Evolutionary conservation across 1,140 invertebrate genomes (phyloP).

Genomic region (Drosophila ohnishii): DNA sequence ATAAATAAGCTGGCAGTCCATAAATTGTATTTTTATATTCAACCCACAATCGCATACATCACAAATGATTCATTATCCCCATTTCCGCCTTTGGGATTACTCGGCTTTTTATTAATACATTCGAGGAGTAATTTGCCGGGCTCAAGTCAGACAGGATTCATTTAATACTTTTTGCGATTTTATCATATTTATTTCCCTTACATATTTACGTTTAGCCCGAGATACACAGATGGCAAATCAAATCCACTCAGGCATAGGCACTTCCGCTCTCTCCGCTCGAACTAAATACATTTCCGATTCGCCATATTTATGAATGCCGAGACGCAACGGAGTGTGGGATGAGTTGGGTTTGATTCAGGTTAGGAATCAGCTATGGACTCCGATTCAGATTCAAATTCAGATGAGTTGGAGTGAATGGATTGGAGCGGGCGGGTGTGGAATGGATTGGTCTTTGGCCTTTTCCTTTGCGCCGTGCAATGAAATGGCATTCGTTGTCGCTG

Average conservation of each 20-base stretch:
- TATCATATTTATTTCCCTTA: constrained; percentile 45
- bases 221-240: constrained; percentile 54
- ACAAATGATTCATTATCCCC: constrained; percentile 55
- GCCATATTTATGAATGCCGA: constrained; percentile 60
- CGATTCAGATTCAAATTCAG: not conserved
- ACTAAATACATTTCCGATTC: constrained; percentile 74
- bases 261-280: constrained; percentile 57
- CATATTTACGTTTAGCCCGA: constrained; percentile 31
- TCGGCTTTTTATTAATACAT: constrained; percentile 34
- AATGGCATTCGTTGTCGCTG: constrained; percentile 59
- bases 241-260: constrained; percentile 63
- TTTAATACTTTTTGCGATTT: constrained; percentile 39
- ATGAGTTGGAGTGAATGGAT: no score
- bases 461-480: constrained; percentile 39
- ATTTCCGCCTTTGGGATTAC: constrained; percentile 42
- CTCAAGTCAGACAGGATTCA: constrained; percentile 20
- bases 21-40: constrained; percentile 33
- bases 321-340: constrained; percentile 34
- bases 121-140: constrained; percentile 11
- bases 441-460: constrained; percentile 30
- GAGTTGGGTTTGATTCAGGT: constrained; percentile 21
- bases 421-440: not conserved
- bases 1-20: constrained; percentile 12
- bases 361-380: not conserved
- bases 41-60: constrained; percentile 32